Conservation (phyloP, 1,140 invertebrate genomes). For the Rhopalosiphum maidis region DNA sequence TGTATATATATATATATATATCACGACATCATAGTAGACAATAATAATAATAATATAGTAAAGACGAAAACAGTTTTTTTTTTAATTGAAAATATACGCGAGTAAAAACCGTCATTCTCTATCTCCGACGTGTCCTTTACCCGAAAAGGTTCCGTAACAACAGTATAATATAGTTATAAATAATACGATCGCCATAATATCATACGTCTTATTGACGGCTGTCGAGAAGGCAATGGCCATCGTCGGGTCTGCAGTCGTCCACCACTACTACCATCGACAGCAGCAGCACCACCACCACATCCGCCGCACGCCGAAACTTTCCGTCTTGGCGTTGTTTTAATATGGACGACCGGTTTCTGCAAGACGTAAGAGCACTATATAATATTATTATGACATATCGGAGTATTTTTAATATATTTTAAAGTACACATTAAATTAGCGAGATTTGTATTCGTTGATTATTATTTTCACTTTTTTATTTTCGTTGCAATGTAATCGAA, state of each 20-base stretch:
- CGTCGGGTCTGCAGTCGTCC: neutral
- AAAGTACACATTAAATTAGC: neutral
- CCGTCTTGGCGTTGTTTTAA: neutral
- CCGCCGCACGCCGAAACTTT: neutral
- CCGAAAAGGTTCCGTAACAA: neutral
- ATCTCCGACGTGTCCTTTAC: neutral
- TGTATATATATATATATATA: too few relatives aligned
- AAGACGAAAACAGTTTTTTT: neutral
- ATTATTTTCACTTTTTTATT: neutral
- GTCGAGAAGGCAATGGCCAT: neutral
- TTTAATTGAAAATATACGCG: neutral
- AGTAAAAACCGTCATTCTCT: too few relatives aligned
- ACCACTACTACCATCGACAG: neutral
- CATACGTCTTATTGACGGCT: neutral
- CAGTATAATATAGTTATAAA: neutral
- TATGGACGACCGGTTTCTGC: constrained; percentile 41
- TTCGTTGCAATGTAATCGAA: neutral
- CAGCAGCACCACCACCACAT: neutral
- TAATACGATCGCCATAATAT: neutral
- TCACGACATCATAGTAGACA: too few relatives aligned
- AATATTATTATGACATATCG: neutral
- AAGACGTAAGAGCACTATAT: constrained; percentile 13
- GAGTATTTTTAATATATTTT: neutral
- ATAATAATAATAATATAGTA: too few relatives aligned
- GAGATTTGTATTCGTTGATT: neutral